phyloP scores from a whole-genome alignment of 2,797 vertebrate genomes.

The Neosilurus hyrtlii region DNA sequence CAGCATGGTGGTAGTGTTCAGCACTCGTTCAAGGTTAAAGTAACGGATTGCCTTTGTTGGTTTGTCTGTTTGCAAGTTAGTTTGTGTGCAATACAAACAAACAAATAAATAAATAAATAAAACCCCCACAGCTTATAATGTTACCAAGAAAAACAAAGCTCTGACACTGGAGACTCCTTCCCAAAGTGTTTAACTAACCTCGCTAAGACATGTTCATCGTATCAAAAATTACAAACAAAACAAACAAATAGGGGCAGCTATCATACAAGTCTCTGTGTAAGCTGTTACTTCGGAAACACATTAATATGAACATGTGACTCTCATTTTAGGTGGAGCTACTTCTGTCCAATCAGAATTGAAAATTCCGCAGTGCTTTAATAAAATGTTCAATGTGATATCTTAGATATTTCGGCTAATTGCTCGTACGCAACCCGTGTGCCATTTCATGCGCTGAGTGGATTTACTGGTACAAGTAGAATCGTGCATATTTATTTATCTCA shows the following conservation, averaged over 20 bases:
- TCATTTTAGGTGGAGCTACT: neutral
- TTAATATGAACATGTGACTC: neutral
- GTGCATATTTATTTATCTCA: slow-evolving; percentile 41
- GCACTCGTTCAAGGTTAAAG: too few relatives aligned
- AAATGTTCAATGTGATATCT: neutral
- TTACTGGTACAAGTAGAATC: slow-evolving; percentile 27
- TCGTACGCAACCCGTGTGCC: neutral
- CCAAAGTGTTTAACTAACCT: neutral
- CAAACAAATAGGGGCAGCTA: neutral
- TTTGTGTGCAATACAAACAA: neutral
- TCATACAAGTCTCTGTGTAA: neutral
- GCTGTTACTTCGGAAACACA: neutral
- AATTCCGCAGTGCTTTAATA: neutral
- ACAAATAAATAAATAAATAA: neutral
- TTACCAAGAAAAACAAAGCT: neutral
- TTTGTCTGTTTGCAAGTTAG: neutral
- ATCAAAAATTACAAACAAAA: neutral
- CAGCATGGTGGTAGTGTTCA: too few relatives aligned
- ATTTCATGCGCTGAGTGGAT: slow-evolving; percentile 11
- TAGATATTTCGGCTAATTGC: neutral
- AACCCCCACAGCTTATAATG: neutral
- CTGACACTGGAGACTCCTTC: neutral
- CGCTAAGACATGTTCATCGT: too few relatives aligned
- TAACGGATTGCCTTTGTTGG: too few relatives aligned
- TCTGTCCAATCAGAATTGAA: neutral